These are phyloP conservation scores for Asobara japonica DNA, from an alignment of 1,140 invertebrate species.

Conservation along the genomic window DNA sequence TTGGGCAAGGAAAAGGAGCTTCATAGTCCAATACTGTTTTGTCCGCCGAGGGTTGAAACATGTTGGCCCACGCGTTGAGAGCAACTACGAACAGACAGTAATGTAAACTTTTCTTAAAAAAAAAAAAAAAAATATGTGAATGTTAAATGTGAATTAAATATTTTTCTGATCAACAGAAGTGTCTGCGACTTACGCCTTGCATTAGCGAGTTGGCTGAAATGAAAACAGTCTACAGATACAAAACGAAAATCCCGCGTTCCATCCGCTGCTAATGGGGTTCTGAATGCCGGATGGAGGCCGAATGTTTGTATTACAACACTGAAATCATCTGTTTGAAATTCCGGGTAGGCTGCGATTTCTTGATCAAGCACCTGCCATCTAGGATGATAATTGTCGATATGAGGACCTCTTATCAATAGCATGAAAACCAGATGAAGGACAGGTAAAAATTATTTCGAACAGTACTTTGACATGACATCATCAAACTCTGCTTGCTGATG, in stretches of 20 bases:
- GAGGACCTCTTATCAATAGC: too few relatives aligned
- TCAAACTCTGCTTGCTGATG: conserved; percentile 43
- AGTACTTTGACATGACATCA: conserved; percentile 59
- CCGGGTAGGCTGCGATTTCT: conserved; percentile 55
- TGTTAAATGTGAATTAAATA: too few relatives aligned
- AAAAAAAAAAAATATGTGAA: too few relatives aligned
- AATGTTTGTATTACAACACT: conserved; percentile 72
- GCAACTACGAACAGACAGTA: too few relatives aligned
- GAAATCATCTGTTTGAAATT: conserved; percentile 73
- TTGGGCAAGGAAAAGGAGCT: too few relatives aligned
- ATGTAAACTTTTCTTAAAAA: too few relatives aligned
- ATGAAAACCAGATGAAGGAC: conserved; percentile 49
- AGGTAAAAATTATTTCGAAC: too few relatives aligned
- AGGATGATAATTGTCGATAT: conserved; percentile 11
- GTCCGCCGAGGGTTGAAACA: too few relatives aligned
- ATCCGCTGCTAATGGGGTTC: conserved; percentile 53
- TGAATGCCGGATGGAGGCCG: conserved; percentile 59
- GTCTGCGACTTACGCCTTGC: conserved; percentile 67
- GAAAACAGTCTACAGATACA: conserved; percentile 78
- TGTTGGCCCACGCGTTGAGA: too few relatives aligned
- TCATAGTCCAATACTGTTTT: too few relatives aligned
- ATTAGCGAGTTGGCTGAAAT: conserved; percentile 75
- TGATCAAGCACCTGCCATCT: conserved; percentile 52
- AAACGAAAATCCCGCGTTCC: conserved; percentile 69
- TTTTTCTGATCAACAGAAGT: too few relatives aligned